Base-by-base conservation (phyloP, 2,113 vertebrate species). In the Galeopterus variegatus region DNA sequence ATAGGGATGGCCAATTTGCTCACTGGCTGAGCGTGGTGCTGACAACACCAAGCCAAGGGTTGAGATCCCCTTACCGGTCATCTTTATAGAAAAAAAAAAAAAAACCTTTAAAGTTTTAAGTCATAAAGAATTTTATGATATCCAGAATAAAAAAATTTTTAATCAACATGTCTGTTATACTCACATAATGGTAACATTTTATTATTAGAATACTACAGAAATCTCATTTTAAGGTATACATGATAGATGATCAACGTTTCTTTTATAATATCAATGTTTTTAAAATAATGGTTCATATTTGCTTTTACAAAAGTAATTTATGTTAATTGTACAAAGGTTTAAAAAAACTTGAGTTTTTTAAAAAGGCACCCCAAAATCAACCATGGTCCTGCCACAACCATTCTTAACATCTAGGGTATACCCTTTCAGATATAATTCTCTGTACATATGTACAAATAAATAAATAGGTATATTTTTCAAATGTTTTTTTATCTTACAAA, bases 271-370 rank as follows among this genome's bases (percentile, higher is more conserved):
- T n/a, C n/a, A n/a, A n/a, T n/a, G n/a, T n/a, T n/a, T n/a, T n/a
- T n/a, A n/a, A 91, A 83, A 84, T 80, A 23, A 83, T 69, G 52
- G 31, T 18, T 97, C 31, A 72, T 31, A 90, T 52, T 72, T 77
- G n/a, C 36, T 95, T 95, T 92, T 56, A 93, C 83, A 87, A 87
- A 94, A 94, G 28, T 79, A 85, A 90, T 69, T 81, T 92, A 65
- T 36, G 50, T 60, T 80, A 95, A 95, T 0, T 80, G 6, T 33
- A 72, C 14, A 58, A 58, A 79, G 88, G n/a, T 64, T 93, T 31
- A 36, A 81, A 88, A 94, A 76, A 24, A 41, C 41, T 12, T n/a
- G 4, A 79, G 14, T 36, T 93, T 96, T 70, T 83, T 9, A 73
- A 80, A 77, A 77, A 56, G 72, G 33, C 14, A 65, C 48, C 50